Evolutionary conservation across 1,140 invertebrate species (phyloP), one percentile per base, ranked within the genome.

Genomic region (Drosophila truncata): DNA sequence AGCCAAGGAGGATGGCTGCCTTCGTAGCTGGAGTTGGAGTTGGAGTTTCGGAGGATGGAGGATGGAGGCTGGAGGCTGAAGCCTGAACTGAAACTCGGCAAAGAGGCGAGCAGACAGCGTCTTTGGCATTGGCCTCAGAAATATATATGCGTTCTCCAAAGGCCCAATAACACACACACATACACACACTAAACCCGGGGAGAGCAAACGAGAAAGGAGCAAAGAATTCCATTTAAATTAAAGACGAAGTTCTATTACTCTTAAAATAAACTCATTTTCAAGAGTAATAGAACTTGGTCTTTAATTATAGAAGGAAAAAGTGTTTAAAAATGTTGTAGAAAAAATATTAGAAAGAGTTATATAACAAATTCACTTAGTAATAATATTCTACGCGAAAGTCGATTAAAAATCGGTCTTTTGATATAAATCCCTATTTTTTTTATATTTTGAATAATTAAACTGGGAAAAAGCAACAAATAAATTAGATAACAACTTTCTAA

Each of bases 91-190:
- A 41, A 73, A 71, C 67, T 65, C 33, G 52, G 63, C 47, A 46
- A 59, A 69, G 67, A 39, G 46, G 23, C 62, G 31, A 73, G 72
- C 71, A 75, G 63, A 66, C 71, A 74, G 41, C 52, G 61, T 65
- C 60, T 59, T 64, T 76, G 71, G 72, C 71, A 65, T 75, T 47
- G 71, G 52, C 35, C 44, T 37, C 54, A 73, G 46, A 73, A 37
- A 47, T 20, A n/a, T 50, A 29, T 70, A 64, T 64, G 64, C 64
- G 71, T 87, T 81, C 76, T 87, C 67, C 76, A 87, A 69, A 76
- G 79, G 29, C 69, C 39, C 42, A 75, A 62, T 63, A 58, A 63
- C 37, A 72, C 42, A 59, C 54, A 70, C 52, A 42, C 54, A 70
- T 46, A 42, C 35, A 70, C 46, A 49, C 20, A 46, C 33, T 18